These are phyloP conservation scores for Xiphophorus couchianus DNA, from an alignment of 2,113 vertebrate genomes.

Conservation along the genomic window DNA sequence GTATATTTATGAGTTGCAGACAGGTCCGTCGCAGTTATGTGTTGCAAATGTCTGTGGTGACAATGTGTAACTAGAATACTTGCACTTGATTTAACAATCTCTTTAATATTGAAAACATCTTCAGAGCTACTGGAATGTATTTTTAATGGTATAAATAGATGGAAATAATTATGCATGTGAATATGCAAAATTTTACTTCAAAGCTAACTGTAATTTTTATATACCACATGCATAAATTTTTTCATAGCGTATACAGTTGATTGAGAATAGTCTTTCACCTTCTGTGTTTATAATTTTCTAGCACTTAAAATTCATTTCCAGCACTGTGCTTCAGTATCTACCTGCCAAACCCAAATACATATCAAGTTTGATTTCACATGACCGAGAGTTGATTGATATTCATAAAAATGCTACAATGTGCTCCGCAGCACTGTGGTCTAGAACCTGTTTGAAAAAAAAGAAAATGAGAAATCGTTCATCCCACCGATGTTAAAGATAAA, in stretches of 20 bases:
- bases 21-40: neutral
- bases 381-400: constrained; percentile 11
- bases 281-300: constrained; percentile 2
- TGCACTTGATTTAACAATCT: constrained; percentile 7
- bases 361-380: constrained; percentile 11
- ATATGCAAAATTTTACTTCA: constrained; percentile 2
- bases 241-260: neutral
- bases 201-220: neutral
- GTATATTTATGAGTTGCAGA: neutral
- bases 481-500: constrained; percentile 36
- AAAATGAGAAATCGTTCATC: constrained; percentile 36
- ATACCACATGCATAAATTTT: neutral
- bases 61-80: neutral
- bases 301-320: constrained; percentile 6
- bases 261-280: constrained; percentile 13
- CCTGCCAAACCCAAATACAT: constrained; percentile 10
- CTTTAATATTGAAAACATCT: constrained; percentile 7
- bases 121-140: neutral
- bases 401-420: constrained; percentile 5
- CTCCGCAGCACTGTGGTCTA: neutral
- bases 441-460: constrained; percentile 8
- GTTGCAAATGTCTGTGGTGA: constrained; percentile 12
- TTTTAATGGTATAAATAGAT: constrained; percentile 1
- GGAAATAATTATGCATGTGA: neutral
- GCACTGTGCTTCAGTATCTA: neutral